Evolutionary conservation across 2,113 vertebrate species (phyloP).

Genomic region (Labeo catla): DNA sequence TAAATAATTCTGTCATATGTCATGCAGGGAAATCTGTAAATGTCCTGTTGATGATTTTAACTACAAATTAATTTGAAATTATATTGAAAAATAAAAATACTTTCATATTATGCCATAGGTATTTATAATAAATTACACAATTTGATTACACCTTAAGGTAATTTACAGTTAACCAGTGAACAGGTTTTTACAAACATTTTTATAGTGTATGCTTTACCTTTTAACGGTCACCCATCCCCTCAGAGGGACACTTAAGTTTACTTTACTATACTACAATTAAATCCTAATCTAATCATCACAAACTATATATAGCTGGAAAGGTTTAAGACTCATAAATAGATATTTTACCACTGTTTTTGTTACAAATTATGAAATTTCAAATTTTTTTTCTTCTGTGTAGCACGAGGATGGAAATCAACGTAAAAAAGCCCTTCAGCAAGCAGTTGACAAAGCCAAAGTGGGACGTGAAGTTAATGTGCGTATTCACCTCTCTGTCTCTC

Average conservation of each 20-base stretch:
- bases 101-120: neutral
- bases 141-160: neutral
- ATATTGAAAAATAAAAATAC: neutral
- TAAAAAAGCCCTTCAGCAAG: constrained; percentile 77
- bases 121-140: neutral
- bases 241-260: too few species aligned
- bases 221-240: too few species aligned
- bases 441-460: constrained; percentile 83
- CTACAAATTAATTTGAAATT: neutral
- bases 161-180: neutral
- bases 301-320: too few species aligned
- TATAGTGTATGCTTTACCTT: neutral
- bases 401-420: constrained; percentile 82
- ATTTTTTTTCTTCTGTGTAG: constrained; percentile 64
- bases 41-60: neutral
- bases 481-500: constrained; percentile 38
- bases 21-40: neutral
- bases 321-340: too few species aligned
- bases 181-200: neutral
- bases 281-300: too few species aligned
- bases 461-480: constrained; percentile 91
- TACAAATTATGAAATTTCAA: too few species aligned
- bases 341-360: too few species aligned
- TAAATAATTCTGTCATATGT: too few species aligned
- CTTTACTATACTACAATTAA: too few species aligned